Base-by-base conservation (phyloP, 2,888 invertebrate genomes). In the Harpagoxenus sublaevis region DNA sequence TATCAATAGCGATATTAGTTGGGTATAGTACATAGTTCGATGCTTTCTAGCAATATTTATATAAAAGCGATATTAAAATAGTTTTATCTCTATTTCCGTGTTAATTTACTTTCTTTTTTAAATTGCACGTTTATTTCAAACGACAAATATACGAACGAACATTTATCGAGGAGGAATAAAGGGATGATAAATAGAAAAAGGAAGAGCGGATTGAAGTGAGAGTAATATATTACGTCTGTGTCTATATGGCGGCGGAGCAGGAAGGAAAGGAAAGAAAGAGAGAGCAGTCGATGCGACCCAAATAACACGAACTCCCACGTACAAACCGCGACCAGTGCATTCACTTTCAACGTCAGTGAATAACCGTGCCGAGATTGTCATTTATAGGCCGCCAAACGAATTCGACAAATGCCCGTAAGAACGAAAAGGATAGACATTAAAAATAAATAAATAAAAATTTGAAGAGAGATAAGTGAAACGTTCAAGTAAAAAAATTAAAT, bases 241-340 rank as follows among this genome's bases (percentile, higher is more conserved):
- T 66, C 42, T 73, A 28, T 57, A 84, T 73, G 79, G 78, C 73
- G 73, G 73, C 62, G 57, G 79, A 31, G 68, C 65, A 78, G 79
- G 65, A 68, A 77, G 65, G 71, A 81, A 85, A 45, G 45, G 39
- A 60, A 71, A 66, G 55, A 62, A 53, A 77, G 81, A 65, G 62
- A 48, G 84, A 70, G 83, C 87, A 89, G 85, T 90, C 89, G 89
- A 90, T 89, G 87, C 84, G 85, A 88, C 86, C 84, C 86, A 88
- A 90, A 91, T 92, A 92, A 92, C 92, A 91, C 90, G 85, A 89
- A 89, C 90, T 89, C 87, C 88, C 88, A 88, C 90, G 86, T 88
- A 79, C n/a, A 85, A 85, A 75, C 84, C 83, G 83, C 86, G 62
- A 83, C 84, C 73, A 68, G 86, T 85, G 83, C 83, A 85, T 65